Evolutionary conservation across 2,888 invertebrate species (phyloP).

Genomic region (Crepidodera aurea): DNA sequence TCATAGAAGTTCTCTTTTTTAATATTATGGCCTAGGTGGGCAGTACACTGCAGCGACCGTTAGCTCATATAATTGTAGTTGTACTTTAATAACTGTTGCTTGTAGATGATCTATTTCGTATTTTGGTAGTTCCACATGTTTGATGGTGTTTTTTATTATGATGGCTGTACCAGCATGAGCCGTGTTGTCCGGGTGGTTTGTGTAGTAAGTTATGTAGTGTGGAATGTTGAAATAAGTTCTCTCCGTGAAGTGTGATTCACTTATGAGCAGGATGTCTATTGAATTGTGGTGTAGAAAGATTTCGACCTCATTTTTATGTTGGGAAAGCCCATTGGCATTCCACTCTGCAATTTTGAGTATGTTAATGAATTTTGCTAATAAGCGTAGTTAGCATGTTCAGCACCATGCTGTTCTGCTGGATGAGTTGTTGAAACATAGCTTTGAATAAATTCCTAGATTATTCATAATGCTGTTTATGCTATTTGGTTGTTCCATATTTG

Average conservation of each 20-base stretch:
- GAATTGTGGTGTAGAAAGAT: neutral
- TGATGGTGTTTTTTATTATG: neutral
- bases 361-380: neutral
- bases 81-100: too few species aligned
- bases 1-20: constrained; percentile 4
- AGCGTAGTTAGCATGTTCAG: too few species aligned
- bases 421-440: too few species aligned
- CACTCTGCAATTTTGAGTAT: neutral
- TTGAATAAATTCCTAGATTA: neutral
- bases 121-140: too few species aligned
- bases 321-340: neutral
- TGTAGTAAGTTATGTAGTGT: neutral
- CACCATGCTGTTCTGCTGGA: too few species aligned
- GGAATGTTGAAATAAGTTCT: neutral
- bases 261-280: neutral
- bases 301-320: neutral
- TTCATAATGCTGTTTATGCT: neutral
- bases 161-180: neutral
- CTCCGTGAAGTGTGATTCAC: neutral
- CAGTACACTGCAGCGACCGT: neutral
- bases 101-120: too few species aligned
- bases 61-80: too few species aligned
- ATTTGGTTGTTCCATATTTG: neutral
- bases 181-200: neutral
- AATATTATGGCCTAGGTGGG: constrained; percentile 33